Base-by-base conservation (phyloP, 2,797 vertebrate genomes). In the Typhlichthys subterraneus region DNA sequence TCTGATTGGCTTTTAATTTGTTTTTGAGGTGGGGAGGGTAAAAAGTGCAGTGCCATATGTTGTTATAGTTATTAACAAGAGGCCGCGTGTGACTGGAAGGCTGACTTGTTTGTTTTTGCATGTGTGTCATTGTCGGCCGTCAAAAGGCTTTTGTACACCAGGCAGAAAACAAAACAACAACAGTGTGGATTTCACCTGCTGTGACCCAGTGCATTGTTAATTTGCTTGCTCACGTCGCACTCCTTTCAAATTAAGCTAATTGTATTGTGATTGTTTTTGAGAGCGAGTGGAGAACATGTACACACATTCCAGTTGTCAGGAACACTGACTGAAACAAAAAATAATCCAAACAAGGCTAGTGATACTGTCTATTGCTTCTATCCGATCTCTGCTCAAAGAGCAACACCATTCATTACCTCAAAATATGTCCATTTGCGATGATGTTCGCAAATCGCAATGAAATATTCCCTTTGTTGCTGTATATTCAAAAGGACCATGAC, bases 1-100 rank as follows among this genome's bases (percentile, higher is more conserved):
- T 70, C 66, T 76, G 88, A 86, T 85, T 87, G 82, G 85, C 82
- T 88, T 84, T 85, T 87, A 87, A 87, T 89, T 90, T 87, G 85
- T 82, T 81, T 85, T 86, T 59, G 72, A 70, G 78, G 61, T 76
- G 33, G 47, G 10, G 67, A 48, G 23, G 62, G 63, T 82, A 79
- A 83, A 81, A 53, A 54, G 62, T 33, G 57, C 69, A 51, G 68
- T 70, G 55, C 87, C 73, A 84, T 63, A 72, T 78, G 72, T 79
- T 63, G 15, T 85, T 84, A 79, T 55, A 67, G 70, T 69, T 78
- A 90, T 89, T 91, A 88, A 86, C 76, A 76, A 81, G 81, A 79
- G 60, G 12, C 50, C 14, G 62, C 77, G 79, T 73, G 79, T 75
- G 84, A 88, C 87, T 77, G 71, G 60, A 84, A 68, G 69, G 73